Evolutionary conservation across 2,888 invertebrate species (phyloP).

Genomic region (Neuroscelio doddi): DNA sequence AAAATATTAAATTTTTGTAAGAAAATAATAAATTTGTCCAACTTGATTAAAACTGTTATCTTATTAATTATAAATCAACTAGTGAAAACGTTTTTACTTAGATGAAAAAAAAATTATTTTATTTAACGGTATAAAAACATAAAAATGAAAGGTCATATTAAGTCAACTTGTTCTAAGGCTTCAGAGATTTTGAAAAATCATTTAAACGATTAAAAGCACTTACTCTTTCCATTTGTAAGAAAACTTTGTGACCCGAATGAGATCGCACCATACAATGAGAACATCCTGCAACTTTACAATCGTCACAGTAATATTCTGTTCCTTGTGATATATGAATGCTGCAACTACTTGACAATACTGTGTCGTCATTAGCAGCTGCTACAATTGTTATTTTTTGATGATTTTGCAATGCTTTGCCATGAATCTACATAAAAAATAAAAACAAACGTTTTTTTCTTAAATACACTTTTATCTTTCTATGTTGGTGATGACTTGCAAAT

Average conservation of each 20-base stretch:
- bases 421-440: constrained; percentile 60
- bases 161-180: too few relatives aligned
- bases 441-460: too few relatives aligned
- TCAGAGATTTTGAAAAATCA: too few relatives aligned
- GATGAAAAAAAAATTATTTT: constrained; percentile 24
- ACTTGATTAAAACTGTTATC: too few relatives aligned
- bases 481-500: too few relatives aligned
- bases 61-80: too few relatives aligned
- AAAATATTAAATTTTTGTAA: too few relatives aligned
- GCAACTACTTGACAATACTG: constrained; percentile 54
- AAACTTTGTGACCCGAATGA: constrained; percentile 67
- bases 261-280: constrained; percentile 69
- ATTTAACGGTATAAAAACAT: too few relatives aligned
- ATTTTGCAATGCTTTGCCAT: constrained; percentile 61
- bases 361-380: constrained; percentile 4
- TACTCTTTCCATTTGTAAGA: constrained; percentile 65
- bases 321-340: constrained; percentile 56
- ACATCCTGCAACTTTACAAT: constrained; percentile 69
- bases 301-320: constrained; percentile 69
- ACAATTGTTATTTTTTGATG: constrained; percentile 55
- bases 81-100: too few relatives aligned
- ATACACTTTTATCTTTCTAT: too few relatives aligned
- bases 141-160: too few relatives aligned
- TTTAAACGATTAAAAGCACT: constrained; percentile 38
- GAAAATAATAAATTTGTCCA: too few relatives aligned